A percentile compares a stretch with the other conserved stretches of the same genome.
These are phyloP conservation scores for Pachliopta kotzebuea DNA, from an alignment of 2,888 invertebrate genomes.

Conservation along the genomic window DNA sequence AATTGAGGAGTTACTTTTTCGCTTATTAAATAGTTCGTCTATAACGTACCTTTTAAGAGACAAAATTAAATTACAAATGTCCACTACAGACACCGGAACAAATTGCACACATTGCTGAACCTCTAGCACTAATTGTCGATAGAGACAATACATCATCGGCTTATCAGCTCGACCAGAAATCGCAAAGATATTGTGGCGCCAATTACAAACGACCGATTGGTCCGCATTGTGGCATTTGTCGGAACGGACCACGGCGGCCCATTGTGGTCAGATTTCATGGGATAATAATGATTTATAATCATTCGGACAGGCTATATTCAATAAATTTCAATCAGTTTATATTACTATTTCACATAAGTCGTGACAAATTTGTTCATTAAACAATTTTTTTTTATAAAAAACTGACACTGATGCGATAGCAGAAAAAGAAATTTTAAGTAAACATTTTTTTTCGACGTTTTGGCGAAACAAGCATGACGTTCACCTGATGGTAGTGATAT, in stretches of 20 bases:
- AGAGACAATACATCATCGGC: conserved; percentile 62
- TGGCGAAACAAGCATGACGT: too few relatives aligned
- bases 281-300: conserved; percentile 29
- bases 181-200: conserved; percentile 39
- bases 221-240: conserved; percentile 25
- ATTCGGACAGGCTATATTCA: conserved; percentile 24
- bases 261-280: conserved; percentile 26
- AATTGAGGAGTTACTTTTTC: too few relatives aligned
- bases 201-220: conserved; percentile 36
- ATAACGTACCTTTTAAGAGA: too few relatives aligned
- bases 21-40: too few relatives aligned
- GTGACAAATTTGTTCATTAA: too few relatives aligned
- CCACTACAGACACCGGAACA: conserved; percentile 27
- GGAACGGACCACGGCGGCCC: conserved; percentile 1
- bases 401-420: too few relatives aligned
- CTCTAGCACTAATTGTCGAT: conserved; percentile 58
- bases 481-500: too few relatives aligned
- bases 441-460: too few relatives aligned
- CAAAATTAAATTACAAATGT: too few relatives aligned
- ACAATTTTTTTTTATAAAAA: too few relatives aligned
- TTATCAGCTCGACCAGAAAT: conserved; percentile 47
- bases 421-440: too few relatives aligned
- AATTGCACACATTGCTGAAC: conserved; percentile 40
- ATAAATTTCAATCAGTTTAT: conserved; percentile 19
- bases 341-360: not conserved